These are phyloP conservation scores for Lithophane leautieri DNA, from an alignment of 2,888 invertebrate genomes.

Conservation along the genomic window DNA sequence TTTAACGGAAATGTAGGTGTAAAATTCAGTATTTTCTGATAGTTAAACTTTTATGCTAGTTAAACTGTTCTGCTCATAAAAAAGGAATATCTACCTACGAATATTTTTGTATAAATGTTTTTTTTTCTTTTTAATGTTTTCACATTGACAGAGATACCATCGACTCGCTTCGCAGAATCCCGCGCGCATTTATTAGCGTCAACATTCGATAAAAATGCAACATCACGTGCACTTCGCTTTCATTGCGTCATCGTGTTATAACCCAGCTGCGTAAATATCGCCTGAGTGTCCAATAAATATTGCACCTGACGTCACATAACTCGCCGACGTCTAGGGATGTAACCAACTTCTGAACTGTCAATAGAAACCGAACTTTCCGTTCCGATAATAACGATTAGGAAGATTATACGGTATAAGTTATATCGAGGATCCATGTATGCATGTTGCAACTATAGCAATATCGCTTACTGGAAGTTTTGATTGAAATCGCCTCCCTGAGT, in stretches of 20 bases:
- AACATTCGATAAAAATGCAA: constrained; percentile 47
- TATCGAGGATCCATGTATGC: background rate
- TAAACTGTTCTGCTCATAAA: background rate
- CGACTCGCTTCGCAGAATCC: constrained; percentile 6
- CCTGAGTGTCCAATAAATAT: constrained; percentile 56
- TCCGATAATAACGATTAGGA: background rate
- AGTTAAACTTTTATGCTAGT: background rate
- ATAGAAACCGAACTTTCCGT: constrained; percentile 17
- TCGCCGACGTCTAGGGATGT: constrained; percentile 4
- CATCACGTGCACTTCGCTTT: constrained; percentile 41
- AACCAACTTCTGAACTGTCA: constrained; percentile 1
- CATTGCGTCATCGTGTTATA: constrained; percentile 48
- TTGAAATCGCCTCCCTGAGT: constrained; percentile 21
- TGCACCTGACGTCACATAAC: constrained; percentile 46
- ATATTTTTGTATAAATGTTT: background rate
- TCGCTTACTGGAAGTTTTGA: constrained; percentile 29
- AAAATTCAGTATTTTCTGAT: background rate
- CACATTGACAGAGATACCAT: constrained; percentile 20
- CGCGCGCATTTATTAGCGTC: constrained; percentile 17
- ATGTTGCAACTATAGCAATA: constrained; percentile 40
- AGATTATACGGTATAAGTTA: background rate
- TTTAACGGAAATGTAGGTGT: background rate
- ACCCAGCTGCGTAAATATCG: constrained; percentile 42
- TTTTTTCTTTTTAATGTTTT: background rate
- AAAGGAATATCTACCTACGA: background rate